Evolutionary conservation across 2,113 vertebrate genomes (phyloP).

Genomic region (Dolichallabes microphthalmus): DNA sequence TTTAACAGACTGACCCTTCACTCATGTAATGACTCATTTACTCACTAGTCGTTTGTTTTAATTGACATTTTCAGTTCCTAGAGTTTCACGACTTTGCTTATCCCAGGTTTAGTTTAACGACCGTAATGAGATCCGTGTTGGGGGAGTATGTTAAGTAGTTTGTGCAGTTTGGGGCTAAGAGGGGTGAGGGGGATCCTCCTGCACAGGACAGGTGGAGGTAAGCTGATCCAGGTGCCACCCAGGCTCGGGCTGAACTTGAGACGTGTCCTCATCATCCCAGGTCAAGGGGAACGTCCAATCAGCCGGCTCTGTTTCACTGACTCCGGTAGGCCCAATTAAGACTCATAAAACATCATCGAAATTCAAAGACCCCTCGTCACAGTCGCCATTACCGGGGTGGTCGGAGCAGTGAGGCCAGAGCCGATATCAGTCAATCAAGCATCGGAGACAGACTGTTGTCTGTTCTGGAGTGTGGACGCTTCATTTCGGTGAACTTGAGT

Average conservation of each 20-base stretch:
- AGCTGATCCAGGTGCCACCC: constrained; percentile 74
- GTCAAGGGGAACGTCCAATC: constrained; percentile 67
- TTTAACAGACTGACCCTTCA: neutral
- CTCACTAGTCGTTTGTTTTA: neutral
- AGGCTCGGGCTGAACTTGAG: constrained; percentile 77
- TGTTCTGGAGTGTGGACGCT: constrained; percentile 60
- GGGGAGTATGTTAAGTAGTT: constrained; percentile 66
- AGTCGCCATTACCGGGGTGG: constrained; percentile 65
- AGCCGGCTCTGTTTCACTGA: constrained; percentile 43
- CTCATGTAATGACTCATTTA: neutral
- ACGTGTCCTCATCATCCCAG: constrained; percentile 75
- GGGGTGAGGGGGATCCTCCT: constrained; percentile 62
- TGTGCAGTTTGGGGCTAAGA: constrained; percentile 49
- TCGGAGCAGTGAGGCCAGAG: constrained; percentile 62
- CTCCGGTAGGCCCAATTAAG: constrained; percentile 72
- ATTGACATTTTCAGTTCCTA: neutral
- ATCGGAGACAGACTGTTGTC: constrained; percentile 66
- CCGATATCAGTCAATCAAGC: constrained; percentile 66
- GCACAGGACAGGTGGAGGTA: constrained; percentile 75
- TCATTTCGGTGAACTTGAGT: constrained; percentile 50
- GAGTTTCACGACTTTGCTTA: constrained; percentile 37
- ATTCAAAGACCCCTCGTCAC: constrained; percentile 57
- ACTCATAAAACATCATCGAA: constrained; percentile 77
- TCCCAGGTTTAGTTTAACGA: constrained; percentile 65
- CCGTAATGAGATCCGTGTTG: constrained; percentile 63